phyloP scores from a whole-genome alignment of 2,888 invertebrate species.

The Allacma fusca region DNA sequence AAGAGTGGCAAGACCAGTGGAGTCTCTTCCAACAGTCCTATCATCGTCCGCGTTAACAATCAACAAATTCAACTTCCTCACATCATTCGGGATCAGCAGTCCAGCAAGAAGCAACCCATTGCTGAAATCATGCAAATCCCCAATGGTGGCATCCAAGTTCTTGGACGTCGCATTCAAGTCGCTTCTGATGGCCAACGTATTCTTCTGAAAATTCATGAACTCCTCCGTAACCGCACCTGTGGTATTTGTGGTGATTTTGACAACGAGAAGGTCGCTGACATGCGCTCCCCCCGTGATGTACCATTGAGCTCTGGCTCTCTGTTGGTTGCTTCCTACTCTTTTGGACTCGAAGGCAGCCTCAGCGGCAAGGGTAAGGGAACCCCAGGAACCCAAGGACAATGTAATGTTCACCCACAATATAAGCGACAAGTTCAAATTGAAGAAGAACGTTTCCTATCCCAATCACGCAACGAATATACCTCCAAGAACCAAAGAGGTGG shows the following conservation, averaged over 20 bases:
- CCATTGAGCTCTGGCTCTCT: conserved; percentile 57
- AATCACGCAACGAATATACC: conserved; percentile 8
- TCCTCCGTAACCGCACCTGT: conserved; percentile 59
- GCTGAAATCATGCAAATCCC: conserved; percentile 55
- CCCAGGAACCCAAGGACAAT: conserved; percentile 40
- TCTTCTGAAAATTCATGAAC: conserved; percentile 51
- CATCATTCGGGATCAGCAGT: conserved; percentile 43
- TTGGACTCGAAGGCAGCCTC: no score
- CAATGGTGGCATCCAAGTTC: conserved; percentile 59
- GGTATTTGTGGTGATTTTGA: conserved; percentile 61
- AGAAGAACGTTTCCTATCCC: conserved; percentile 48
- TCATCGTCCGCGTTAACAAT: conserved; percentile 55
- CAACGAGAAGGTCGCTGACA: conserved; percentile 59
- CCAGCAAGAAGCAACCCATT: conserved; percentile 43
- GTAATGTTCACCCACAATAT: conserved; percentile 49
- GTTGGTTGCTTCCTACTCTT: conserved; percentile 55
- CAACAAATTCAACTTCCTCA: conserved; percentile 53
- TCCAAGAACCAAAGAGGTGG: conserved; percentile 19
- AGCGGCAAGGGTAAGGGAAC: no score
- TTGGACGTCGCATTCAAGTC: conserved; percentile 54
- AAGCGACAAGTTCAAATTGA: conserved; percentile 54
- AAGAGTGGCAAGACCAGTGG: no score
- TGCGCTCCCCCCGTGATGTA: conserved; percentile 57
- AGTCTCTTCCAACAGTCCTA: no score
- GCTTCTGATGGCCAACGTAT: conserved; percentile 56